Base-by-base conservation (phyloP, 2,797 vertebrate species). In the Syndactyla subalaris region DNA sequence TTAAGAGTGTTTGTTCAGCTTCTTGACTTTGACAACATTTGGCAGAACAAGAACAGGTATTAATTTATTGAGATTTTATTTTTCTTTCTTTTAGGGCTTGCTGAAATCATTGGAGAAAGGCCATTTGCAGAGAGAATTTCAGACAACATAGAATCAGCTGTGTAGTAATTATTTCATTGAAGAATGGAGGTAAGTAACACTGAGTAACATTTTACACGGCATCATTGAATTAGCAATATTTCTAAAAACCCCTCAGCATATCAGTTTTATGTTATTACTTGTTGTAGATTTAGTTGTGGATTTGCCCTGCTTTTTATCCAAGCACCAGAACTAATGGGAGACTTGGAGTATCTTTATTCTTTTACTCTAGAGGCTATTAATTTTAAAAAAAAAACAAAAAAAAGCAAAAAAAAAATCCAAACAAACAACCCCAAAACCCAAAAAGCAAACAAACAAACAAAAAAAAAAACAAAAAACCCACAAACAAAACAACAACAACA, bases 61-160 rank as follows among this genome's bases (percentile, higher is more conserved):
- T 94, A 78, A 96, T 94, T 74, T 83, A 36, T 67, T 81, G 49
- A 65, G 12, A 45, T n/a, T 49, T 57, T 51, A 88, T 91, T 92
- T 72, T 72, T 57, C 19, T 80, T 46, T 65, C 14, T 54, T 4
- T 58, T 30, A 26, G 26, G 66, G 14, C 6, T 93, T 27, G 29
- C 67, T 72, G 29, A 67, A 18, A 48, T 62, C 9, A 68, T 46
- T 92, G 85, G 43, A 88, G 12, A 83, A 85, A 57, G 73, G 11
- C 2, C 26, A 51, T 88, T 82, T 67, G 12, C 52, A 95, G 46
- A 75, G 22, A 19, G 26, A 72, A 74, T 78, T 91, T 89, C 66
- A 62, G 49, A 65, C 5, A 48, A 63, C 22, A 70, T 15, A 41
- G 62, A 30, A 16, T 52, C 19, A 61, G 8, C 13, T 65, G 6